A percentile compares a stretch with the other conserved stretches of the same genome.
phyloP scores from a whole-genome alignment of 2,888 invertebrate genomes.

The Diaprepes abbreviatus region DNA sequence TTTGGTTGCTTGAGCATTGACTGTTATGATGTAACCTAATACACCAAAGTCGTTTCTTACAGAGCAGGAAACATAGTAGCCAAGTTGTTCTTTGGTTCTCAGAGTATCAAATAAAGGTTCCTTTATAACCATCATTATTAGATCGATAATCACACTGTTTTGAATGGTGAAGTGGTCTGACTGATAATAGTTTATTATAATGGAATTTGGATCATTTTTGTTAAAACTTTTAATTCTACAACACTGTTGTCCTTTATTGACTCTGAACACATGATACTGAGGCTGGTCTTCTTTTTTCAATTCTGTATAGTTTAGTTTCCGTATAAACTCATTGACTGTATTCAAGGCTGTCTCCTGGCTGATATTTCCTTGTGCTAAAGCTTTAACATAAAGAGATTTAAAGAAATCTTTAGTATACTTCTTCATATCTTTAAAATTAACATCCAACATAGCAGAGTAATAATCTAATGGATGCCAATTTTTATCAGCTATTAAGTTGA shows the following conservation, averaged over 20 bases:
- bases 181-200: constrained; percentile 91
- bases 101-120: constrained; percentile 90
- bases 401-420: constrained; percentile 74
- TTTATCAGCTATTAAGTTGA: constrained; percentile 70
- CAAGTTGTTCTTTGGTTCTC: constrained; percentile 90
- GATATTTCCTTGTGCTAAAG: constrained; percentile 86
- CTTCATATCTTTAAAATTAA: constrained; percentile 74
- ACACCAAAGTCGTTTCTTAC: constrained; percentile 83
- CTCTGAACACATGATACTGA: constrained; percentile 73
- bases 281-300: constrained; percentile 69
- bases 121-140: constrained; percentile 86
- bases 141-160: constrained; percentile 78
- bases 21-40: constrained; percentile 83
- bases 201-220: constrained; percentile 81
- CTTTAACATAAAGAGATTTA: constrained; percentile 77
- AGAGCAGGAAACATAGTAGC: constrained; percentile 84
- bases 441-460: constrained; percentile 69
- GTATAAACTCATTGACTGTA: constrained; percentile 72
- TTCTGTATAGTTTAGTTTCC: constrained; percentile 71
- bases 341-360: constrained; percentile 73
- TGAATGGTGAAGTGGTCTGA: constrained; percentile 74
- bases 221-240: constrained; percentile 81
- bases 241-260: constrained; percentile 78
- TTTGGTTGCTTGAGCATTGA: constrained; percentile 83
- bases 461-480: constrained; percentile 80